Percentiles rank a stretch among this genome's conserved stretches.
phyloP scores from a whole-genome alignment of 1,140 invertebrate genomes.

The Melipona quadrifasciata region DNA sequence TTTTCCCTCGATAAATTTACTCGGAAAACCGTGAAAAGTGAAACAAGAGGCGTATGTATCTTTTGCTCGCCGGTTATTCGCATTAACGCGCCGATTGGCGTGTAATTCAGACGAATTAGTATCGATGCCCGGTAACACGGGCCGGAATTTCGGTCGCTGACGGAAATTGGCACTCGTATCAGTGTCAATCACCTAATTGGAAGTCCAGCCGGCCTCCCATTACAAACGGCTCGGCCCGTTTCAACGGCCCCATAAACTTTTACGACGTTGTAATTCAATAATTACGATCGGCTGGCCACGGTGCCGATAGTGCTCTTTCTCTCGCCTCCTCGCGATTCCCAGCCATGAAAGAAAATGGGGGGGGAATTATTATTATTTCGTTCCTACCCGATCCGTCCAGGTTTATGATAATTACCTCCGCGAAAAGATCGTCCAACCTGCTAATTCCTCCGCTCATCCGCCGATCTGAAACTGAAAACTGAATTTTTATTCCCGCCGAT shows the following conservation, averaged over 20 bases:
- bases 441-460: background rate
- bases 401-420: background rate
- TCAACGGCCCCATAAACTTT: constrained; percentile 10
- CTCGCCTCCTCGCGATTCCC: background rate
- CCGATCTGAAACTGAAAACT: background rate
- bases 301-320: background rate
- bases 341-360: background rate
- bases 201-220: background rate
- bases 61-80: background rate
- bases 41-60: background rate
- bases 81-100: constrained; percentile 38
- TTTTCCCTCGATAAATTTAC: no score
- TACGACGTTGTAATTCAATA: constrained; percentile 1
- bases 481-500: background rate
- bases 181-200: constrained; percentile 35
- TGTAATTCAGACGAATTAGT: constrained; percentile 31
- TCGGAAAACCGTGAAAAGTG: no score
- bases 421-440: background rate
- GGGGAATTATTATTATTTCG: constrained; percentile 34
- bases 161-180: constrained; percentile 36
- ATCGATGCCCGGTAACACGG: constrained; percentile 25
- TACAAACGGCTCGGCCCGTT: background rate
- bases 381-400: background rate
- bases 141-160: constrained; percentile 6
- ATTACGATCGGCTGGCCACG: background rate